Percentiles rank a stretch among this genome's conserved stretches.
phyloP scores from a whole-genome alignment of 2,797 vertebrate species.

The Gouania willdenowi region DNA sequence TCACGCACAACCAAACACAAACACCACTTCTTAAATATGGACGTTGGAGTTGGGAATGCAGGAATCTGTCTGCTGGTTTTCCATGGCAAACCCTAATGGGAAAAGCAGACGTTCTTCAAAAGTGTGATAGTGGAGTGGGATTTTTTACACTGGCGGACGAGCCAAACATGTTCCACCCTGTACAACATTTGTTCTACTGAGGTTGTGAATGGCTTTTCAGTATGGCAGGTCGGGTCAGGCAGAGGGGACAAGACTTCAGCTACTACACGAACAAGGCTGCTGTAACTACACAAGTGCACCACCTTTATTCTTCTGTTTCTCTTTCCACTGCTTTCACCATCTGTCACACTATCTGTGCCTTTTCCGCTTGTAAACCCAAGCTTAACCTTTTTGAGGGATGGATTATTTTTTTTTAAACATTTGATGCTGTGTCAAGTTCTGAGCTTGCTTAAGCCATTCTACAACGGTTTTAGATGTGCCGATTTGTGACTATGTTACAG shows the following conservation, averaged over 20 bases:
- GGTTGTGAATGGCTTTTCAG: constrained; percentile 62
- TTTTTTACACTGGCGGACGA: constrained; percentile 61
- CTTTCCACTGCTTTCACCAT: constrained; percentile 11
- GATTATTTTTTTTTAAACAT: too few relatives aligned
- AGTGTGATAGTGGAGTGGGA: constrained; percentile 55
- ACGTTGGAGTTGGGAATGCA: constrained; percentile 58
- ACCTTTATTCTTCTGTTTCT: constrained; percentile 4
- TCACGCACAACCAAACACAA: constrained; percentile 1
- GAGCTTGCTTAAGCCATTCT: too few relatives aligned
- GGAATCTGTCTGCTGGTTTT: constrained; percentile 62
- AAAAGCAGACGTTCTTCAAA: constrained; percentile 66
- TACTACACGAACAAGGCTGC: constrained; percentile 43
- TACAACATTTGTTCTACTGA: constrained; percentile 63
- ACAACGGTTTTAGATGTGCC: too few relatives aligned
- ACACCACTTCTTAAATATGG: constrained; percentile 25
- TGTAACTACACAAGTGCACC: constrained; percentile 47
- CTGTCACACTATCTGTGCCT: constrained; percentile 9
- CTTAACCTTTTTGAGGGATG: neutral
- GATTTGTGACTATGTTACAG: too few relatives aligned
- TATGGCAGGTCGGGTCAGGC: constrained; percentile 55
- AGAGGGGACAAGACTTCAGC: constrained; percentile 63
- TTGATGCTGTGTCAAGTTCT: too few relatives aligned
- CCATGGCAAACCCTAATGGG: constrained; percentile 70
- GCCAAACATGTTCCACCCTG: constrained; percentile 67
- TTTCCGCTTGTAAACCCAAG: neutral